Percentiles rank a stretch among this genome's conserved stretches.
These are phyloP conservation scores for Agelas oroides DNA, from an alignment of 37 sponge, comb jelly and placozoan genomes.

Conservation along the genomic window DNA sequence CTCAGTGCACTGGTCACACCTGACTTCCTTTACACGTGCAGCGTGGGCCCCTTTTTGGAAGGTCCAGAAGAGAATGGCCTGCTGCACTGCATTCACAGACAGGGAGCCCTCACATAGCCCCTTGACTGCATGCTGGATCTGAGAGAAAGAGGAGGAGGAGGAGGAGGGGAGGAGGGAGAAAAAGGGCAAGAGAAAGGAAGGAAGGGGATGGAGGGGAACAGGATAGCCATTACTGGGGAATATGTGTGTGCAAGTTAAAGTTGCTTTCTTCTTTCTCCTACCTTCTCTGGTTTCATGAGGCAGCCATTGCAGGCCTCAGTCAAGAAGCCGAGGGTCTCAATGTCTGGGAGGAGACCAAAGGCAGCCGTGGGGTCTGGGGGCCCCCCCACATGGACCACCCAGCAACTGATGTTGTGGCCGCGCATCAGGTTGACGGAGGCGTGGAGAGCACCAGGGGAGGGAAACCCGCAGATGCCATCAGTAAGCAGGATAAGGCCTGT, in stretches of 20 bases:
- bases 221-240: no score
- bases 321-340: slow-evolving; percentile 59
- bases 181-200: no score
- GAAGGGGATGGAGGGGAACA: no score
- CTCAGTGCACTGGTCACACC: slow-evolving; percentile 3
- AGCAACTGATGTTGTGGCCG: slow-evolving; percentile 73
- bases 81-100: slow-evolving; percentile 33
- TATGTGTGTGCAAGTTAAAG: no score
- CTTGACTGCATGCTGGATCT: slow-evolving; percentile 14
- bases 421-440: slow-evolving; percentile 60
- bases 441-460: slow-evolving; percentile 58
- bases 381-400: slow-evolving; percentile 76
- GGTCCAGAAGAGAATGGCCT: slow-evolving; percentile 64
- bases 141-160: background rate
- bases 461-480: slow-evolving; percentile 75
- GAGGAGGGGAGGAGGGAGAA: no score
- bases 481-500: slow-evolving; percentile 70
- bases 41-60: slow-evolving; percentile 38
- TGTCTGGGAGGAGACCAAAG: slow-evolving; percentile 65
- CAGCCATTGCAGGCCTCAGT: slow-evolving; percentile 74
- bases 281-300: slow-evolving; percentile 61
- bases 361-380: slow-evolving; percentile 21
- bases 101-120: background rate
- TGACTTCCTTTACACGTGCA: slow-evolving; percentile 20
- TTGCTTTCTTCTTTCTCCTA: background rate